These are phyloP conservation scores for Catostylus mosaicus DNA, from an alignment of 30 jellyfish, hydroid and myxozoan genomes.

Conservation along the genomic window DNA sequence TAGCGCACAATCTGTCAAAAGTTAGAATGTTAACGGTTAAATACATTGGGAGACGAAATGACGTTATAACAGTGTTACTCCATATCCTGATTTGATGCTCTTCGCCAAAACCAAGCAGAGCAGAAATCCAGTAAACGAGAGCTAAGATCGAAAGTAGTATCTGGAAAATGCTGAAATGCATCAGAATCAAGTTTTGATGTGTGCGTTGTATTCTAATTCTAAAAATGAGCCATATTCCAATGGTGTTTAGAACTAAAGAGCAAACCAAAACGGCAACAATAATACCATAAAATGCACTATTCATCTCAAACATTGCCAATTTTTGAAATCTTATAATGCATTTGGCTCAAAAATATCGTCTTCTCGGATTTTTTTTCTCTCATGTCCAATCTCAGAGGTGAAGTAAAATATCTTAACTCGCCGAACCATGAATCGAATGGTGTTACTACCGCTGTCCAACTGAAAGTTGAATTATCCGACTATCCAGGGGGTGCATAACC, in stretches of 20 bases:
- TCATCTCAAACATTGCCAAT: too few species aligned
- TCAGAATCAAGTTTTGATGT: neutral
- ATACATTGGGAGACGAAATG: conserved; percentile 5
- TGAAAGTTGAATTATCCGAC: too few species aligned
- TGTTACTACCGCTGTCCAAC: too few species aligned
- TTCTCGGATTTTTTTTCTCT: too few species aligned
- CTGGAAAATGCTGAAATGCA: neutral
- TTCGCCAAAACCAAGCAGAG: neutral
- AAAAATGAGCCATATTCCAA: neutral
- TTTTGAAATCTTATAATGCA: too few species aligned
- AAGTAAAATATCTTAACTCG: too few species aligned
- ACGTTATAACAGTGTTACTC: neutral
- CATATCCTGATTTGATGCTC: neutral
- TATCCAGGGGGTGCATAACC: too few species aligned
- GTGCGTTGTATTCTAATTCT: neutral
- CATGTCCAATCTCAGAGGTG: too few species aligned
- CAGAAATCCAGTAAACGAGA: neutral
- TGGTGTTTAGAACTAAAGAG: neutral
- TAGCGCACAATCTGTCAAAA: neutral
- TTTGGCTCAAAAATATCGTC: too few species aligned
- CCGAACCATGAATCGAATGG: too few species aligned
- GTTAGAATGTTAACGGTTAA: neutral
- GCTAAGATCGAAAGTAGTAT: neutral
- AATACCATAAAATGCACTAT: too few species aligned
- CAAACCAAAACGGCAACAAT: too few species aligned